phyloP scores from a whole-genome alignment of 2,113 vertebrate genomes.

The Indicator indicator region DNA sequence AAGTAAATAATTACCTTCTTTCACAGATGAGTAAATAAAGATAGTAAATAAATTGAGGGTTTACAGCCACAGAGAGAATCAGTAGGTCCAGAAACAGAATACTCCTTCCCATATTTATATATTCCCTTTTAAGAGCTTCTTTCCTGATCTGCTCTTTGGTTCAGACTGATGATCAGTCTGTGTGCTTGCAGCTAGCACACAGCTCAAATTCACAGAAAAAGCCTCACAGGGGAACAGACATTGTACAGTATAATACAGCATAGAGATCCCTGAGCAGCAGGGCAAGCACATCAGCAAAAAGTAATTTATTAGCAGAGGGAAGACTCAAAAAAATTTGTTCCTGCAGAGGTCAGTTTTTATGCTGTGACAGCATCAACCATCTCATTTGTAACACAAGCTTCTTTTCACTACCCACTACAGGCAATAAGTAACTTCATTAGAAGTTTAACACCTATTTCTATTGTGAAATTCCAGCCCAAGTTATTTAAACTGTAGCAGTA shows the following conservation, averaged over 20 bases:
- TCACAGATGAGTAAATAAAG: conserved; percentile 24
- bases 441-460: not conserved
- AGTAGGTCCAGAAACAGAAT: not conserved
- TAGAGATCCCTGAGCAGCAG: not conserved
- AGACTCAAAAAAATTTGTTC: not conserved
- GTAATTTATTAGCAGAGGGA: not conserved
- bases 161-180: not conserved
- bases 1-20: conserved; percentile 36
- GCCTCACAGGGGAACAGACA: not conserved
- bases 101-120: not conserved
- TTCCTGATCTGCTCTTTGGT: not conserved
- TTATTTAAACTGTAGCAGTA: not conserved
- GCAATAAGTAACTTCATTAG: not conserved
- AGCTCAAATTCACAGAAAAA: not conserved
- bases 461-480: not conserved
- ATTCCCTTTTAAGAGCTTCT: not conserved
- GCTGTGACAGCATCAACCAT: not conserved
- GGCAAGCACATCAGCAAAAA: not conserved
- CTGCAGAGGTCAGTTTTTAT: not conserved
- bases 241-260: not conserved
- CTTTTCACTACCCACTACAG: not conserved
- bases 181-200: not conserved
- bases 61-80: not conserved
- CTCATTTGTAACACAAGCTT: not conserved
- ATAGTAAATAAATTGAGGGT: not conserved